These are phyloP conservation scores for Agelas oroides DNA, from an alignment of 37 sponge, comb jelly and placozoan species.

Conservation along the genomic window DNA sequence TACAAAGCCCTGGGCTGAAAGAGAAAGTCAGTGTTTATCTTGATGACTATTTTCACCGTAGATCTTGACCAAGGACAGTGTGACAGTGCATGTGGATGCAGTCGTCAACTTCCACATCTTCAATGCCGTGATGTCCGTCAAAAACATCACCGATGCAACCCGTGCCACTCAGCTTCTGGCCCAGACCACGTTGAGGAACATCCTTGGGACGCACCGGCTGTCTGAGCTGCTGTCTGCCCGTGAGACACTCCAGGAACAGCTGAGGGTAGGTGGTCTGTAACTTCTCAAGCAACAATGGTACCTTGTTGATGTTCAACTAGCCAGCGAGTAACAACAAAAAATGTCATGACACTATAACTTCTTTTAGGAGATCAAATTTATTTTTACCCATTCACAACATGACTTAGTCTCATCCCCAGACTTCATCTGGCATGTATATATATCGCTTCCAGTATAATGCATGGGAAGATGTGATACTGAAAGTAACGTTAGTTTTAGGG, in stretches of 20 bases:
- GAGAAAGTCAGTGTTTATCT: too few species aligned
- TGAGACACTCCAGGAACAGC: constrained; percentile 73
- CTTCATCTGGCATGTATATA: too few species aligned
- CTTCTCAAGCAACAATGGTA: too few species aligned
- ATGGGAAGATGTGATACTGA: too few species aligned
- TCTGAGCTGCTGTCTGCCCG: constrained; percentile 82
- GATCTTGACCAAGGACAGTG: constrained; percentile 96
- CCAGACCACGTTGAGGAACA: constrained; percentile 95
- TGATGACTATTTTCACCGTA: constrained; percentile 42
- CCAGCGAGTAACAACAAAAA: too few species aligned
- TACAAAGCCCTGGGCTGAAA: too few species aligned
- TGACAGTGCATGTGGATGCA: constrained; percentile 94
- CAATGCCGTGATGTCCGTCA: constrained; percentile 81
- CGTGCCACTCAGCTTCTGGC: constrained; percentile 89
- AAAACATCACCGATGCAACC: constrained; percentile 70
- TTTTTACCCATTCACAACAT: too few species aligned
- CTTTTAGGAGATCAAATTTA: not conserved
- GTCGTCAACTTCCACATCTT: constrained; percentile 89
- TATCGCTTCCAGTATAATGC: too few species aligned
- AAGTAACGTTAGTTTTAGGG: too few species aligned
- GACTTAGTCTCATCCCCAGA: too few species aligned
- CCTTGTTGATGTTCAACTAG: not conserved
- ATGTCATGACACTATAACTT: not conserved
- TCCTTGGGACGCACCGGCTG: constrained; percentile 92
- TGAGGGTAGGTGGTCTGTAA: constrained; percentile 80